Conservation (phyloP, 2,888 invertebrate species). For the Ptilodon capucinus region DNA sequence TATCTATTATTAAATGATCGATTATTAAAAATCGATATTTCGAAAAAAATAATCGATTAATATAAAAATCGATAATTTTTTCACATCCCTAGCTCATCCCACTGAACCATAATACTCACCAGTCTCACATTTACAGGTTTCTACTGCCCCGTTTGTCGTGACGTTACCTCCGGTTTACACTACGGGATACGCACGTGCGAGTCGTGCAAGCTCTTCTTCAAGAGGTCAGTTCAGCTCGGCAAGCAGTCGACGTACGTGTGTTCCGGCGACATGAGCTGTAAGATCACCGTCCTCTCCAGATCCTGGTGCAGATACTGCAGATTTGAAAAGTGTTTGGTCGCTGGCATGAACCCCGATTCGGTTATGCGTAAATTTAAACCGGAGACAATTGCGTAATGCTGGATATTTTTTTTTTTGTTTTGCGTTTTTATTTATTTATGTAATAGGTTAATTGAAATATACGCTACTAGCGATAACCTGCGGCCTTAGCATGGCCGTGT, state of each 20-base stretch:
- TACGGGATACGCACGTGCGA: conserved; percentile 57
- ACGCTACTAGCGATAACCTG: no score
- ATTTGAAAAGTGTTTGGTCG: conserved; percentile 2
- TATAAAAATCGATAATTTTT: no score
- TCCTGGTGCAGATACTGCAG: conserved; percentile 45
- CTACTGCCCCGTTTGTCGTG: conserved; percentile 50
- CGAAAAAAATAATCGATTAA: no score
- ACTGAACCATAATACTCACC: background rate
- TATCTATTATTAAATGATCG: no score
- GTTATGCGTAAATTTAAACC: background rate
- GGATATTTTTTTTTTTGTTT: no score
- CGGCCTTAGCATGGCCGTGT: no score
- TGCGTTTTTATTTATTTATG: no score
- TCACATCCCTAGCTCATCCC: no score
- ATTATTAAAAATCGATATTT: no score
- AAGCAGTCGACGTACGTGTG: conserved; percentile 47
- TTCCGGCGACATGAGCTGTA: conserved; percentile 23
- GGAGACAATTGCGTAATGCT: no score
- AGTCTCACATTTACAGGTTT: conserved; percentile 15
- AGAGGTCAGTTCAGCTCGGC: conserved; percentile 44
- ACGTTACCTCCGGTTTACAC: conserved; percentile 45
- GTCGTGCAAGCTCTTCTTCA: conserved; percentile 62
- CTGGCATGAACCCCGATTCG: background rate
- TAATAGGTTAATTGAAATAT: no score
- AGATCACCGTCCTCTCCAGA: conserved; percentile 39